These are phyloP conservation scores for Latheticus oryzae DNA, from an alignment of 2,888 invertebrate species.

Conservation along the genomic window DNA sequence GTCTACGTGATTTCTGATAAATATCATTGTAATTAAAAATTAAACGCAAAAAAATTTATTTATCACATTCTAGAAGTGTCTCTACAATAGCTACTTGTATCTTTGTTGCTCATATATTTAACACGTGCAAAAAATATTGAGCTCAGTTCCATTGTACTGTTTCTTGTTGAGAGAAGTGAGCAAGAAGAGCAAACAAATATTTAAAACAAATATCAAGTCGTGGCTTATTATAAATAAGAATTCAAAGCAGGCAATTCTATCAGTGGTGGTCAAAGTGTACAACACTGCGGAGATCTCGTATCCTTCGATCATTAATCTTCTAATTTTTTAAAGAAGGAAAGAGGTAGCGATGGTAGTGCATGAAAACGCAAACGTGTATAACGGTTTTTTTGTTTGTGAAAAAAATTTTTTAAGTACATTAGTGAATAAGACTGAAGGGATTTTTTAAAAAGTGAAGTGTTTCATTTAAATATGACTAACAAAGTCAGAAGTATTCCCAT, in stretches of 20 bases:
- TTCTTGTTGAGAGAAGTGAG: too few species aligned
- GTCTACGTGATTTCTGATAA: too few species aligned
- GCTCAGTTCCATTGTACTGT: too few species aligned
- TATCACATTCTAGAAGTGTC: too few species aligned
- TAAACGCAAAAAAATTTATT: too few species aligned
- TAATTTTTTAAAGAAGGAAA: background rate
- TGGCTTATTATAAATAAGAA: constrained; percentile 17
- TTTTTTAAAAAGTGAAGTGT: background rate
- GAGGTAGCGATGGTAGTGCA: constrained; percentile 14
- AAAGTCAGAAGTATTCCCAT: constrained; percentile 10
- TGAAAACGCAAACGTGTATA: constrained; percentile 10
- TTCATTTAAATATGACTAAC: constrained; percentile 2
- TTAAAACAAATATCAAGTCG: constrained; percentile 8
- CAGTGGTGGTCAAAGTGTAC: constrained; percentile 8
- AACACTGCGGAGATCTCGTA: constrained; percentile 13
- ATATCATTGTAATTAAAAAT: too few species aligned
- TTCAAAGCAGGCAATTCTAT: constrained; percentile 22
- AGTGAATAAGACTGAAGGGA: too few species aligned
- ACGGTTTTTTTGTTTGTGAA: constrained; percentile 3
- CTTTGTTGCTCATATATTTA: too few species aligned
- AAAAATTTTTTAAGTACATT: constrained; percentile 4
- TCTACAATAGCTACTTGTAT: too few species aligned
- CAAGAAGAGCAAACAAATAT: background rate
- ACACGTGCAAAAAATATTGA: too few species aligned
- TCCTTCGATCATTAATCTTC: constrained; percentile 1